These are phyloP conservation scores for Drosophila trapezifrons DNA, from an alignment of 1,140 invertebrate species.

Conservation along the genomic window DNA sequence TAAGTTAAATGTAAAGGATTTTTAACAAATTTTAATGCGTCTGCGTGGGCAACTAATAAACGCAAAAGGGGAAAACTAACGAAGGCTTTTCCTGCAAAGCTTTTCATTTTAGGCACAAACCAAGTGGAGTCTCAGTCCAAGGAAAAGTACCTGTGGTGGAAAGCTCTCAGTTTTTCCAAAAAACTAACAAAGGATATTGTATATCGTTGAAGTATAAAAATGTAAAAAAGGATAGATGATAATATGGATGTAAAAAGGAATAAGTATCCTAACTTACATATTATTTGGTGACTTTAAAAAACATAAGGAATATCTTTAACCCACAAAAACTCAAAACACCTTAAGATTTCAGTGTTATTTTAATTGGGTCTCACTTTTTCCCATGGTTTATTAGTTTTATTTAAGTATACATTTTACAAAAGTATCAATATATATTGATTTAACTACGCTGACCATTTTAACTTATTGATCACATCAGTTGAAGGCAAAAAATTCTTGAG, in stretches of 20 bases:
- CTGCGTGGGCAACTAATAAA: not conserved
- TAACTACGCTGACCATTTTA: slow-evolving; percentile 60
- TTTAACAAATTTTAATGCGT: not conserved
- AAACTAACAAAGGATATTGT: not conserved
- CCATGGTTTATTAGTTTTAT: slow-evolving; percentile 27
- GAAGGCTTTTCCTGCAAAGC: not conserved
- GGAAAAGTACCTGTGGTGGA: not conserved
- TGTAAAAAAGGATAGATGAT: too few species aligned
- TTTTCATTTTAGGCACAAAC: not conserved
- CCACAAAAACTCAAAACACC: too few species aligned
- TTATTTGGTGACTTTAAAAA: too few species aligned
- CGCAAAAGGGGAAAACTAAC: not conserved
- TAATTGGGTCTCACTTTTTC: slow-evolving; percentile 5
- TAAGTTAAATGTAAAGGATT: not conserved
- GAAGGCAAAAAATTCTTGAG: slow-evolving; percentile 68
- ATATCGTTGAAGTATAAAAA: not conserved
- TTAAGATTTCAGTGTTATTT: slow-evolving; percentile 10
- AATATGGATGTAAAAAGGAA: not conserved
- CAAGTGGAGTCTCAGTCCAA: not conserved
- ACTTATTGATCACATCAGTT: slow-evolving; percentile 64
- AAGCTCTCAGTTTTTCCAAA: not conserved
- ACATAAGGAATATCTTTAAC: too few species aligned
- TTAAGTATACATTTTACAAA: slow-evolving; percentile 70
- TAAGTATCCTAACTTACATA: not conserved
- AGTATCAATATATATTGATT: slow-evolving; percentile 53